phyloP scores from a whole-genome alignment of 2,797 vertebrate genomes.

The Spinus pinus region DNA sequence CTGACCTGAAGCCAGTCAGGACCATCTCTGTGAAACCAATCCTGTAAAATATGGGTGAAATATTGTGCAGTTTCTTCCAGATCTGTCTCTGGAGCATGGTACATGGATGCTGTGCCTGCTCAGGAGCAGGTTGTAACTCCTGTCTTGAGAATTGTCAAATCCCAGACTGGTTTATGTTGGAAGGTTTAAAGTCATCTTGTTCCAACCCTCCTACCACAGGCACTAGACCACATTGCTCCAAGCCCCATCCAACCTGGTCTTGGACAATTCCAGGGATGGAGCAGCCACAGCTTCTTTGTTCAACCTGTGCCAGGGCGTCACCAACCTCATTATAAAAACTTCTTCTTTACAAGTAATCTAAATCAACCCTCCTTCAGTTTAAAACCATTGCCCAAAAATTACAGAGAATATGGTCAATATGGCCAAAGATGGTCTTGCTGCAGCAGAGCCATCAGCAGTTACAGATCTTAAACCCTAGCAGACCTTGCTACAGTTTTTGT shows the following conservation, averaged over 20 bases:
- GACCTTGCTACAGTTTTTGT: not conserved
- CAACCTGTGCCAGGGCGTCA: not conserved
- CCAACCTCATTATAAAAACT: not conserved
- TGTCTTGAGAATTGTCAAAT: not conserved
- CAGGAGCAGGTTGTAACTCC: not conserved
- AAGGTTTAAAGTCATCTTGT: not conserved
- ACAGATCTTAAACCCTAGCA: not conserved
- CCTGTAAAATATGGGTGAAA: not conserved
- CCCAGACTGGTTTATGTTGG: not conserved
- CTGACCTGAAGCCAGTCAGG: rapidly evolving
- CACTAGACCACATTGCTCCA: not conserved
- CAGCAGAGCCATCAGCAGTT: not conserved
- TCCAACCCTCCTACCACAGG: not conserved
- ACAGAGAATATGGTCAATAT: not conserved
- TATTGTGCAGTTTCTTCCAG: not conserved
- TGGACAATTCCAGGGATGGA: not conserved
- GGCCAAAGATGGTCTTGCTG: not conserved
- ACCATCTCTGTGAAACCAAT: not conserved
- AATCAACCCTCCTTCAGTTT: not conserved
- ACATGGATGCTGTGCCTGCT: not conserved
- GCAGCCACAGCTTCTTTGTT: not conserved
- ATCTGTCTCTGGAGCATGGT: not conserved
- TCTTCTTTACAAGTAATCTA: not conserved
- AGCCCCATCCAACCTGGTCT: not conserved
- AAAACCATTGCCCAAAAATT: not conserved